These are phyloP conservation scores for Cossypha caffra DNA, from an alignment of 2,797 vertebrate genomes.

Conservation along the genomic window DNA sequence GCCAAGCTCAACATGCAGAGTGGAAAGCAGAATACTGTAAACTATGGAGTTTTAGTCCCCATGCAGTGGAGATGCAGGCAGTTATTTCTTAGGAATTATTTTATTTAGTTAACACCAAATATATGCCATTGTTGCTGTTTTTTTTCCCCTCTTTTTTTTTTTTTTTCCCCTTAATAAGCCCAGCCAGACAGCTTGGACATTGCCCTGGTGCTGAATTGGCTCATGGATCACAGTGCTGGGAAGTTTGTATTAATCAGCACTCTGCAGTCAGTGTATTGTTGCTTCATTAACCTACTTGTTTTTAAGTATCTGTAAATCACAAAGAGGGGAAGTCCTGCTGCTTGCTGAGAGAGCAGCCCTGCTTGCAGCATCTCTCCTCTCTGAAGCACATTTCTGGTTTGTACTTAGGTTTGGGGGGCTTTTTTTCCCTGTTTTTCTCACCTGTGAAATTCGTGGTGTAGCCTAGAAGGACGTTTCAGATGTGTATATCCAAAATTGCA, in stretches of 20 bases:
- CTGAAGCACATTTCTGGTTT: neutral
- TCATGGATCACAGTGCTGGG: constrained; percentile 7
- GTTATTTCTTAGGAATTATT: neutral
- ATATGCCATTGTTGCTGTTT: neutral
- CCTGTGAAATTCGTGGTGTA: neutral
- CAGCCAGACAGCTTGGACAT: neutral
- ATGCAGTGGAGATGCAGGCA: neutral
- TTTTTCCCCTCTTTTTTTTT: neutral
- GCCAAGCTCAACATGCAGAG: neutral
- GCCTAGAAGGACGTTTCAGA: neutral
- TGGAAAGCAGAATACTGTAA: neutral
- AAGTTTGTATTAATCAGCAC: constrained; percentile 60
- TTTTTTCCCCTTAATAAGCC: neutral
- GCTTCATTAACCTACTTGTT: constrained; percentile 72
- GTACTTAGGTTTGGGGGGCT: neutral
- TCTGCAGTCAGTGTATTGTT: constrained; percentile 45
- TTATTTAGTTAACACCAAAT: neutral
- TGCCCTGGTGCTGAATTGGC: neutral
- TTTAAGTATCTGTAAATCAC: constrained; percentile 66
- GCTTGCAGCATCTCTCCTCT: constrained; percentile 6
- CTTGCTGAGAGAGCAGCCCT: constrained; percentile 45
- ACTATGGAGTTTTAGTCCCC: rapidly evolving
- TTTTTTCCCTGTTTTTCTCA: neutral
- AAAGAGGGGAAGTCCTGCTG: constrained; percentile 60
- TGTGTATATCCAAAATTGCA: constrained; percentile 30